Evolutionary conservation across 2,888 invertebrate genomes (phyloP), one percentile per base, ranked within the genome.

Genomic region (Trissolcus japonicus): DNA sequence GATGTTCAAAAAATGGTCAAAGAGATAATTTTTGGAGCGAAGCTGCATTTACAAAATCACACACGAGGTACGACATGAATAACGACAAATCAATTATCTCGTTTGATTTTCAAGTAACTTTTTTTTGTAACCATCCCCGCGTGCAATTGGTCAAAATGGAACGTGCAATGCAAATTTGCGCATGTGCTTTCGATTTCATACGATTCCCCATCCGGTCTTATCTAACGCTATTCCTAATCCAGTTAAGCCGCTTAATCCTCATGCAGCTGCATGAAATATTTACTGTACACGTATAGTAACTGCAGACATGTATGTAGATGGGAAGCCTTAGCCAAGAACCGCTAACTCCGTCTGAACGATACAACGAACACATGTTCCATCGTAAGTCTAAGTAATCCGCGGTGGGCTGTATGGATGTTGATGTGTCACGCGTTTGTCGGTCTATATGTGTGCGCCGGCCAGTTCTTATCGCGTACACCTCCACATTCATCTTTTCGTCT

Each of bases 221-320:
- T 78, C 74, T 66, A 66, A 59, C 71, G 78, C 74, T 59, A 74
- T 71, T 83, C 83, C 86, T 88, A 86, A 88, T 88, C 88, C 83
- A 83, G 80, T 85, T 85, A 85, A 88, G 83, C 85, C 82, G 82
- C 82, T 86, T 87, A 87, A 87, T 87, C 87, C 84, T 78, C 79
- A 84, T 82, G 83, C 85, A 86, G 86, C 86, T 87, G 86, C 86
- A 87, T 88, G 85, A 88, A 88, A 88, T 88, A 88, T 88, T 89
- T 88, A 88, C 84, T 83, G 81, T 82, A 81, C 79, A 81, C 76
- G 78, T 78, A 81, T 77, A 80, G 76, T 75, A 76, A 79, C 74
- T 72, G 75, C 67, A 60, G 75, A 78, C 71, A 72, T 16, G 71
- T 79, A 80, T 76, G 73, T 63, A 79, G 78, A 80, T 76, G 80